Conservation (phyloP, 2,797 vertebrate genomes). For the Sebastes itinus region DNA sequence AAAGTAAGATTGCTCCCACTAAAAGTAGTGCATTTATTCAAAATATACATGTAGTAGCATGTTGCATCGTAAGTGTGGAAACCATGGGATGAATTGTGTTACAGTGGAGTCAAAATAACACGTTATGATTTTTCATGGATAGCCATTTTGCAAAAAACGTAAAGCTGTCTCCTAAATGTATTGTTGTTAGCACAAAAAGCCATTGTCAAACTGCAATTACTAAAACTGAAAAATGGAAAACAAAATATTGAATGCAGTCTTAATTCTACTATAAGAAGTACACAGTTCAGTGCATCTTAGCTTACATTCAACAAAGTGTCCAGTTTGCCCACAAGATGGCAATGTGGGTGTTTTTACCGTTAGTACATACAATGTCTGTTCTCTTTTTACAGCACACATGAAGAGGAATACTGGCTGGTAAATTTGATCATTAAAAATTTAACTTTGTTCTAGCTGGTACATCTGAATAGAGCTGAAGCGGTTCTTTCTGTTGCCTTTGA, state of each 20-base stretch:
- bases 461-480: not conserved
- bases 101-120: conserved; percentile 8
- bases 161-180: conserved; percentile 12
- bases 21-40: conserved; percentile 59
- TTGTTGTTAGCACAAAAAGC: conserved; percentile 19
- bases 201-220: conserved; percentile 8
- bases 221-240: conserved; percentile 13
- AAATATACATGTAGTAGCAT: not conserved
- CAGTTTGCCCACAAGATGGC: not conserved
- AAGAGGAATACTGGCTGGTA: conserved; percentile 1
- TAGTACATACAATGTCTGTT: conserved; percentile 4
- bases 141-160: not conserved
- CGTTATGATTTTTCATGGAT: not conserved
- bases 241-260: not conserved
- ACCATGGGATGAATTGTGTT: conserved; percentile 7
- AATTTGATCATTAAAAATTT: conserved; percentile 11
- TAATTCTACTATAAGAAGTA: not conserved
- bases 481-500: conserved; percentile 5
- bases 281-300: not conserved
- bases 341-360: conserved; percentile 11
- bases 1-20: conserved; percentile 3
- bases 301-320: conserved; percentile 28
- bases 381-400: conserved; percentile 17
- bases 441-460: not conserved
- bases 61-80: conserved; percentile 16